phyloP scores from a whole-genome alignment of 1,140 invertebrate genomes.

The Drosophila nannoptera region DNA sequence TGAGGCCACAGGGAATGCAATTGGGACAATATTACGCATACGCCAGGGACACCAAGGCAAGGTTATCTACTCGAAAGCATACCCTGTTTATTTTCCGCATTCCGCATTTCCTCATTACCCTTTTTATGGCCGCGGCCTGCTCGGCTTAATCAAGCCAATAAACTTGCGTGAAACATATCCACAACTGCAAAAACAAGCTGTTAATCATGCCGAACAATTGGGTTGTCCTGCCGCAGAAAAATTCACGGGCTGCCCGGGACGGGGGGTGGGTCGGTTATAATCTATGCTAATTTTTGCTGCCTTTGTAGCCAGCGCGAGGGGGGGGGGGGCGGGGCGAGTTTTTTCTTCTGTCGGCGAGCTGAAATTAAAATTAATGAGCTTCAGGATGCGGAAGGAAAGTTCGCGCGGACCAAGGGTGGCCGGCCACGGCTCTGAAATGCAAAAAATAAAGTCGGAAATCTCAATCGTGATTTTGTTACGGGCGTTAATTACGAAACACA shows the following conservation, averaged over 20 bases:
- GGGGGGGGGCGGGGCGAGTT: too few relatives aligned
- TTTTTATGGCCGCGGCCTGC: background rate
- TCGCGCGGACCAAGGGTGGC: conserved; percentile 8
- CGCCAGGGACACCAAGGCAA: conserved; percentile 8
- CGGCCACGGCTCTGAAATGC: conserved; percentile 21
- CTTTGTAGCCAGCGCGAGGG: conserved; percentile 48
- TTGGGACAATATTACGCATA: background rate
- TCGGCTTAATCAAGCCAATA: conserved; percentile 34
- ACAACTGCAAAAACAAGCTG: conserved; percentile 37
- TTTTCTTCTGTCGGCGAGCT: conserved; percentile 45
- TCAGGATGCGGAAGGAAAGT: conserved; percentile 36
- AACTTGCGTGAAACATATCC: conserved; percentile 24
- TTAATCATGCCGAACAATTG: conserved; percentile 59
- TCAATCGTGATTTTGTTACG: conserved; percentile 76
- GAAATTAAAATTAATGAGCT: conserved; percentile 70
- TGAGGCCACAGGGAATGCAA: background rate
- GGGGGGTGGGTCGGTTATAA: conserved; percentile 55
- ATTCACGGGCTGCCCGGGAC: conserved; percentile 11
- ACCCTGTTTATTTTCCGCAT: too few relatives aligned
- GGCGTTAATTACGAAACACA: conserved; percentile 70
- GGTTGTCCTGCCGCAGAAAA: conserved; percentile 26
- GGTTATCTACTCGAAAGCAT: too few relatives aligned
- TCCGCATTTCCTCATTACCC: too few relatives aligned
- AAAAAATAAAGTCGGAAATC: conserved; percentile 39
- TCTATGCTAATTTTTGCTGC: conserved; percentile 68